Base-by-base conservation (phyloP, 2,797 vertebrate genomes). In the Falco peregrinus region DNA sequence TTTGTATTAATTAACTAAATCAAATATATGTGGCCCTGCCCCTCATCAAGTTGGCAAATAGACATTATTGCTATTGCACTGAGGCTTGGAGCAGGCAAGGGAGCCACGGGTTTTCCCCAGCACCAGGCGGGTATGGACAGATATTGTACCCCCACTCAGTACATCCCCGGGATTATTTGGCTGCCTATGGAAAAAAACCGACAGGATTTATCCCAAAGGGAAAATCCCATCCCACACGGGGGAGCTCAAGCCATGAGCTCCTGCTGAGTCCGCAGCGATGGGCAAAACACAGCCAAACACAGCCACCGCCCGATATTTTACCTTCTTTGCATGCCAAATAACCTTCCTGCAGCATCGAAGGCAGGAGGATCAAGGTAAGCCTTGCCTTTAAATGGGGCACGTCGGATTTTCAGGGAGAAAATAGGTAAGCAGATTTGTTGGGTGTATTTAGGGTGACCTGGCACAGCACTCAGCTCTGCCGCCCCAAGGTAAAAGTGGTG, bases 101-200 rank as follows among this genome's bases (percentile, higher is more conserved):
- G 47, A 77, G 31, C 25, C 3, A 3, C 33, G 33, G 33, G 10
- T 26, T 39, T 29, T 59, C 29, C 31, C 64, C 29, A 10, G n/a
- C 50, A 64, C 28, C 29, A 24, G 13, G 41, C 0, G 1, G 20
- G n/a, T 56, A 28, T 35, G 22, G 43, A 24, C 6, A 37, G 13
- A 77, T 7, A 29, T 20, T 6, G n/a, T 41, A 28, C 24, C 29
- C 45, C 37, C 13, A 6, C 28, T 29, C 1, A 0, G n/a, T 20
- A 19, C 33, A 12, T 47, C 2, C 47, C 3, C 0, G 39, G 41
- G n/a, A 20, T 17, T 43, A n/a, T n/a, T n/a, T n/a, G n/a, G n/a
- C 77, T 29, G n/a, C 19, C 33, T 45, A 5, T 14, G 33, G n/a
- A 45, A 68, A 74, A 79, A 67, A n/a, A 19, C 17, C 3, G 2